Evolutionary conservation across 2,888 invertebrate genomes (phyloP).

Genomic region (Platycnemis pennipes): DNA sequence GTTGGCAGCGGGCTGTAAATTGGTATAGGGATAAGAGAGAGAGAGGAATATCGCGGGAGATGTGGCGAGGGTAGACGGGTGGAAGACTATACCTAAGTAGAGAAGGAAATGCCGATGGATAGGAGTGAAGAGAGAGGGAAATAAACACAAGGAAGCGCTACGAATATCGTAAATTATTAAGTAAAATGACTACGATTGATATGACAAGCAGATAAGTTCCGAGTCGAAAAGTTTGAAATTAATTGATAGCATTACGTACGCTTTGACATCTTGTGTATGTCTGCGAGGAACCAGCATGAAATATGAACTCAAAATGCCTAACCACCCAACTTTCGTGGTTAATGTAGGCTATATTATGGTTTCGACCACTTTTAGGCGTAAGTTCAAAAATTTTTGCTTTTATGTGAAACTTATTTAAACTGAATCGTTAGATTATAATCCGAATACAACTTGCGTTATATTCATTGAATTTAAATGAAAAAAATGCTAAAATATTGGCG

Average conservation of each 20-base stretch:
- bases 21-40: background rate
- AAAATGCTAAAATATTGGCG: no score
- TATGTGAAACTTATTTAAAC: no score
- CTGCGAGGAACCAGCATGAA: background rate
- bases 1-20: no score
- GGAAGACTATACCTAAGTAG: background rate
- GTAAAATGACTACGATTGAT: background rate
- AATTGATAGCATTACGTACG: constrained; percentile 13
- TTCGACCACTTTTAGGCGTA: no score
- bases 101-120: background rate
- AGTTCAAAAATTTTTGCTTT: no score
- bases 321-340: background rate
- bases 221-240: background rate
- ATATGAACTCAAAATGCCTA: background rate
- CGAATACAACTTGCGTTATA: no score
- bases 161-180: background rate
- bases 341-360: no score
- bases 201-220: background rate
- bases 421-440: no score
- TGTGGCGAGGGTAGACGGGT: background rate
- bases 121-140: background rate
- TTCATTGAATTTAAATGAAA: no score
- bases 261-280: background rate
- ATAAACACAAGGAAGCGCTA: background rate
- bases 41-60: background rate